Evolutionary conservation across 2,113 vertebrate genomes (phyloP).

Genomic region (Dasyornis broadbenti): DNA sequence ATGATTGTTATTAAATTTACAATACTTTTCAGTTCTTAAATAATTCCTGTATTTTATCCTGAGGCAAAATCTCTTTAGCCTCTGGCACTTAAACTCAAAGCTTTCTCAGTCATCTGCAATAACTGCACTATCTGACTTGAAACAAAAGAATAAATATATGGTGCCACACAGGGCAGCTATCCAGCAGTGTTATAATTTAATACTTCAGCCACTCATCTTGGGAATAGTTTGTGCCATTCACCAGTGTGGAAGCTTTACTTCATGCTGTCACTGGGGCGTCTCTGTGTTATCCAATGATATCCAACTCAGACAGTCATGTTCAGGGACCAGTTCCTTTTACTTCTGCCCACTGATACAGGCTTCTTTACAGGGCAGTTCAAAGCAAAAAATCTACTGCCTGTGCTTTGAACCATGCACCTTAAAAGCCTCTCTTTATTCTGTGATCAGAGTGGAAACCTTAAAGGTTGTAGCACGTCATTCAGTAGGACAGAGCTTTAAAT

Average conservation of each 20-base stretch:
- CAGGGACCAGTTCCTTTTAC: not conserved
- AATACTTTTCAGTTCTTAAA: constrained; percentile 49
- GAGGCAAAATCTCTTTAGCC: constrained; percentile 48
- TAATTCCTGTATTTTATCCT: constrained; percentile 49
- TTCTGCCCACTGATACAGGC: not conserved
- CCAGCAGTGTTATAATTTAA: not conserved
- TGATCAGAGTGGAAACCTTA: not conserved
- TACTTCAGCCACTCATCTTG: not conserved
- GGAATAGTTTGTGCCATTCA: not conserved
- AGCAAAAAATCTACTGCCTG: not conserved
- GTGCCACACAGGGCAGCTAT: not conserved
- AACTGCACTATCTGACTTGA: not conserved
- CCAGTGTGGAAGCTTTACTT: not conserved
- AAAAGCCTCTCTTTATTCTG: not conserved
- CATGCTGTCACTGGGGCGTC: not conserved
- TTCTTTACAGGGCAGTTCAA: not conserved
- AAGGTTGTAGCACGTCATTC: not conserved
- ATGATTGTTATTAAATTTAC: constrained; percentile 59
- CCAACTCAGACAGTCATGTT: not conserved
- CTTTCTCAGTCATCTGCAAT: not conserved
- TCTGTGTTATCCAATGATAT: not conserved
- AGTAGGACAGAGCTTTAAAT: not conserved
- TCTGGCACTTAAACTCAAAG: constrained; percentile 37
- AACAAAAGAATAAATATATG: not conserved
- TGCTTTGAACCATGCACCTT: not conserved